Base-by-base conservation (phyloP, 2,113 vertebrate genomes). In the Muntiacus reevesi region DNA sequence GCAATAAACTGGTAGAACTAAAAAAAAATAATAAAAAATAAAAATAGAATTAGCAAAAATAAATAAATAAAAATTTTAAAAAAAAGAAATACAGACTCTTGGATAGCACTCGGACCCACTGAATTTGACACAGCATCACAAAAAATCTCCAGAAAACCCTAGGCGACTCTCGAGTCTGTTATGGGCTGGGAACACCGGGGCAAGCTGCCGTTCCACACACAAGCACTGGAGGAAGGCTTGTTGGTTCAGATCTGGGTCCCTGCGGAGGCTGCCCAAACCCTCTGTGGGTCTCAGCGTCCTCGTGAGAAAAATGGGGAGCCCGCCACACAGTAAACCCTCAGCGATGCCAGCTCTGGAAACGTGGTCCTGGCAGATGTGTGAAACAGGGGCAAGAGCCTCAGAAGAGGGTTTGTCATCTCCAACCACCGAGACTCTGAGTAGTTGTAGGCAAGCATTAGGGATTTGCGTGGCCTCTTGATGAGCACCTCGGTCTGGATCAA, bases 101-200 rank as follows among this genome's bases (percentile, higher is more conserved):
- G n/a, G 36, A 74, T 36, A 40, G 71, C 71, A 43, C 36, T 28
- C 50, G 23, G 27, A 54, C 16, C 52, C 21, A 4, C 30, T 28
- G 40, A n/a, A 21, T 57, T 45, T 5, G 23, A 52, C 15, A 8
- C 36, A 57, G 40, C 45, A n/a, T 12, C 43, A 36, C 43, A 50
- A 45, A 54, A 60, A 50, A 45, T 87, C 17, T 50, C 62, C 47
- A 88, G 78, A 23, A 55, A 93, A 74, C 9, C 28, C 62, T 67
- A 30, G 27, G 67, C 0, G 1, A 54, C 43, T 16, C 4, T 52
- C 2, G 0, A 8, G 86, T 15, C 57, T 6, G 1, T 23, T 1
- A 4, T 1, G 0, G 76, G 55, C 33, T 21, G 21, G 9, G 27
- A 30, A 30, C 19, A 6, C 11, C 1, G 2, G 57, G 92, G 17